These are phyloP conservation scores for Centropus unirufus DNA, from an alignment of 2,113 vertebrate species.

Conservation along the genomic window DNA sequence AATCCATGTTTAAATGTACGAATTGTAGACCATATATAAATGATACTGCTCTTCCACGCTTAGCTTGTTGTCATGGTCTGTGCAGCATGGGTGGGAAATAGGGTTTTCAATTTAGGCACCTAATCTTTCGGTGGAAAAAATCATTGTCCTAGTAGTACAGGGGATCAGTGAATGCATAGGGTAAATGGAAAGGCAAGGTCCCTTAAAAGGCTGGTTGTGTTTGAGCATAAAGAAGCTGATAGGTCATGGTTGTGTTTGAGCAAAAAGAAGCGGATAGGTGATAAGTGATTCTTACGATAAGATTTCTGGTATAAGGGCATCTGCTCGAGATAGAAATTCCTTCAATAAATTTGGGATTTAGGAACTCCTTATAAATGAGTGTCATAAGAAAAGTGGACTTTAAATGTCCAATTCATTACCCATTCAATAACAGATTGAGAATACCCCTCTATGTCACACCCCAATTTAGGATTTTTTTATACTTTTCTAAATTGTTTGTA, in stretches of 20 bases:
- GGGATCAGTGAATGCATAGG: neutral
- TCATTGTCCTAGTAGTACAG: neutral
- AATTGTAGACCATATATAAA: neutral
- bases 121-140: neutral
- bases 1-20: neutral
- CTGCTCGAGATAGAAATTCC: neutral
- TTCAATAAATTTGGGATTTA: neutral
- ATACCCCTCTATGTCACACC: neutral
- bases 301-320: neutral
- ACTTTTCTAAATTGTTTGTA: neutral
- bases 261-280: too few species aligned
- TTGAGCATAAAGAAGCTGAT: neutral
- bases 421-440: neutral
- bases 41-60: neutral
- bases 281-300: neutral
- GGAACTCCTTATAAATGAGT: neutral
- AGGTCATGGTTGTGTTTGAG: too few species aligned
- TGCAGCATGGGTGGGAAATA: neutral
- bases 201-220: neutral
- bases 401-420: neutral
- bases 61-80: neutral
- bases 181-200: neutral
- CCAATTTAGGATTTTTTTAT: neutral
- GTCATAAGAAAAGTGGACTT: neutral
- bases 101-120: fast-evolving